phyloP scores from a whole-genome alignment of 2,797 vertebrate species.

The Tragopan temminckii region DNA sequence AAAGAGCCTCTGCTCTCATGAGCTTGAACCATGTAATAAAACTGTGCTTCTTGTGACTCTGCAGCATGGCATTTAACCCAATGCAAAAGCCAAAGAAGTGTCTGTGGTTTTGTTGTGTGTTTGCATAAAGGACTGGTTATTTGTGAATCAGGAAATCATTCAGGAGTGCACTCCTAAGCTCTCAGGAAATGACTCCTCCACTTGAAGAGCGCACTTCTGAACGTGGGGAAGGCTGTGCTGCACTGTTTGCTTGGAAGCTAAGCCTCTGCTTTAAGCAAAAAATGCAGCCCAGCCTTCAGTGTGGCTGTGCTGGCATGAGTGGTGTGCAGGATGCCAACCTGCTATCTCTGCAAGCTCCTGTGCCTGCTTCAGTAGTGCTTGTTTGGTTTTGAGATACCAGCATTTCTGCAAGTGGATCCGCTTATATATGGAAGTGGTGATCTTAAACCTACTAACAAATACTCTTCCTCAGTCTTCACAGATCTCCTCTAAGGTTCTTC shows the following conservation, averaged over 20 bases:
- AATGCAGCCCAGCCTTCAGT: background rate
- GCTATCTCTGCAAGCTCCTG: background rate
- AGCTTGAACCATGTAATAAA: background rate
- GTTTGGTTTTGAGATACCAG: background rate
- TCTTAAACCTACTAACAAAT: background rate
- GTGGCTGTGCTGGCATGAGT: background rate
- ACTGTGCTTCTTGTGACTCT: background rate
- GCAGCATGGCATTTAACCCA: background rate
- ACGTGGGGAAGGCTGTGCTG: background rate
- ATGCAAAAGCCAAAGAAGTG: background rate
- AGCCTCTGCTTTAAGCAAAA: background rate
- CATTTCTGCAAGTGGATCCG: background rate
- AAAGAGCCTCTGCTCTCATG: background rate
- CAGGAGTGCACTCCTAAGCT: background rate
- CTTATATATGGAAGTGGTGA: background rate
- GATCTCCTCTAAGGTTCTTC: background rate
- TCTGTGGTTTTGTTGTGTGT: background rate
- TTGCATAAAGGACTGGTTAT: background rate
- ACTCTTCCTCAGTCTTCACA: background rate
- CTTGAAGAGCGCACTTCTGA: background rate
- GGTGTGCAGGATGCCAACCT: background rate
- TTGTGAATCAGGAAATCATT: background rate
- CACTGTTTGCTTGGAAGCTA: background rate
- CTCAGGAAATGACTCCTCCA: rapidly evolving
- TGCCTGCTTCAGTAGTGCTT: background rate